These are phyloP conservation scores for Labia minor DNA, from an alignment of 2,888 invertebrate species.

Conservation along the genomic window DNA sequence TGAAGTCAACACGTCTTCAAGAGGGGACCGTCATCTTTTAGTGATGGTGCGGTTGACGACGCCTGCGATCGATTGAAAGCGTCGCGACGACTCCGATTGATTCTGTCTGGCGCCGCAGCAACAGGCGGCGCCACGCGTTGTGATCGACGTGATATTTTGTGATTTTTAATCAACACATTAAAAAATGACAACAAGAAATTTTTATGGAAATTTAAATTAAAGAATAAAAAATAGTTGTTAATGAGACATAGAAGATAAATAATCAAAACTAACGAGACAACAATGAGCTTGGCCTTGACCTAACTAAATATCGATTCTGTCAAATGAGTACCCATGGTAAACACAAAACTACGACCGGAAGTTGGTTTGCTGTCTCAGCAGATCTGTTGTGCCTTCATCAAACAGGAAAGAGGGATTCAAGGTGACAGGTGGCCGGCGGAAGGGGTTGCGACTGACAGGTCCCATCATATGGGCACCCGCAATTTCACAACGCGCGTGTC, in stretches of 20 bases:
- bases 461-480: background rate
- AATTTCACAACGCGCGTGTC: conserved; percentile 13
- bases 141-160: no score
- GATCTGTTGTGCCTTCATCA: background rate
- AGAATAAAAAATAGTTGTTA: no score
- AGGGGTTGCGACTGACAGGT: background rate
- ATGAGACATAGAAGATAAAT: no score
- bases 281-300: background rate
- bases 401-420: background rate
- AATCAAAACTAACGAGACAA: no score
- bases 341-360: background rate
- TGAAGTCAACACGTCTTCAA: conserved; percentile 1
- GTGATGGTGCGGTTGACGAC: background rate
- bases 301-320: background rate
- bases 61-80: background rate
- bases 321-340: conserved; percentile 1
- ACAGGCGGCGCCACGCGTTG: conserved; percentile 8
- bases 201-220: no score
- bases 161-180: no score
- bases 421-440: background rate
- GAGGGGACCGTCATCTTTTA: background rate
- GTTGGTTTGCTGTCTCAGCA: background rate
- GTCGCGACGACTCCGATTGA: conserved; percentile 1
- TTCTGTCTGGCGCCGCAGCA: conserved; percentile 13
- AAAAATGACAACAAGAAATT: no score